These are phyloP conservation scores for Ctenicera cuprea DNA, from an alignment of 2,888 invertebrate genomes.

Conservation along the genomic window DNA sequence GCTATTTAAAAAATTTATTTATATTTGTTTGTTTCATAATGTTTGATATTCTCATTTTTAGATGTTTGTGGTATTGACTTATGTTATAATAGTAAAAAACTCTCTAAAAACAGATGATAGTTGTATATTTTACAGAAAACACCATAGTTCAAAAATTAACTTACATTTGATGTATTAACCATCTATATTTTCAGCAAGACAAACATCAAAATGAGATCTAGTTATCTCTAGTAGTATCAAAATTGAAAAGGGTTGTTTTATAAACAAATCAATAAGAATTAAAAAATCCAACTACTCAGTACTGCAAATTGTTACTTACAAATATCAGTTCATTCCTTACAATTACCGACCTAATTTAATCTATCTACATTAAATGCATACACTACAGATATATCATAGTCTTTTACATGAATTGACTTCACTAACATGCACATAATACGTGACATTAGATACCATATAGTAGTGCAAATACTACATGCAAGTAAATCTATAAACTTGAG, in stretches of 20 bases:
- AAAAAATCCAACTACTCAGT: constrained; percentile 13
- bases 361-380: not conserved
- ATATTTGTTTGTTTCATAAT: no score
- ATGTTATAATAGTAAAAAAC: no score
- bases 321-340: constrained; percentile 38
- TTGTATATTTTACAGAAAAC: no score
- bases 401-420: constrained; percentile 54
- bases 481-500: not conserved
- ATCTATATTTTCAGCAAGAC: no score
- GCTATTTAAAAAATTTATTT: no score
- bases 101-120: no score
- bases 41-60: no score
- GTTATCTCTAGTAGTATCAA: not conserved
- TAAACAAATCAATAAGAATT: not conserved
- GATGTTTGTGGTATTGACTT: no score
- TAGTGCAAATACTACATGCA: constrained; percentile 14
- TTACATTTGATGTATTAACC: no score
- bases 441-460: constrained; percentile 18
- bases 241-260: not conserved
- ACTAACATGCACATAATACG: constrained; percentile 26
- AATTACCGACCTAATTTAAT: constrained; percentile 22
- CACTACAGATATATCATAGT: constrained; percentile 50
- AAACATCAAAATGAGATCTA: no score
- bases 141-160: no score
- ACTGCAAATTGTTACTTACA: constrained; percentile 24